phyloP scores from a whole-genome alignment of 2,888 invertebrate genomes.

The Drosophila planitibia region DNA sequence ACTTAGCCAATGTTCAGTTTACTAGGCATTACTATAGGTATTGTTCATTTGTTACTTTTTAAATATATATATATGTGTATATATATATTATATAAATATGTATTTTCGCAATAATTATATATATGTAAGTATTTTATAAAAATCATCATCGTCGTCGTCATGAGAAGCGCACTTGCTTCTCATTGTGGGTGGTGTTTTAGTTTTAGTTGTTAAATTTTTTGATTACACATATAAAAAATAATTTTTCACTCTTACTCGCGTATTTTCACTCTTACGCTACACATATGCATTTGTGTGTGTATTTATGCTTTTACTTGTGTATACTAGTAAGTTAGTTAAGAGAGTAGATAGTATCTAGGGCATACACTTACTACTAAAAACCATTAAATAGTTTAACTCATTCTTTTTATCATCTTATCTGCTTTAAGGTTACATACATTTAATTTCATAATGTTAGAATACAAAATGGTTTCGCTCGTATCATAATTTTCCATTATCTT shows the following conservation, averaged over 20 bases:
- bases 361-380: conserved; percentile 63
- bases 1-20: conserved; percentile 74
- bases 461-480: conserved; percentile 61
- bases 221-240: conserved; percentile 74
- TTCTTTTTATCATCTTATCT: conserved; percentile 30
- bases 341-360: conserved; percentile 38
- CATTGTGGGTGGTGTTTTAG: conserved; percentile 56
- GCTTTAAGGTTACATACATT: conserved; percentile 42
- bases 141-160: conserved; percentile 38
- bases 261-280: conserved; percentile 33
- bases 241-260: conserved; percentile 36
- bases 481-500: conserved; percentile 32
- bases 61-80: conserved; percentile 55
- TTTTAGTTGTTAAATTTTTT: conserved; percentile 65
- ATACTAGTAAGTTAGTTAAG: conserved; percentile 19
- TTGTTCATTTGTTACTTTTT: conserved; percentile 72
- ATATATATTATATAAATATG: conserved; percentile 58
- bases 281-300: conserved; percentile 25
- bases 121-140: conserved; percentile 58
- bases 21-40: conserved; percentile 75
- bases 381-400: conserved; percentile 69
- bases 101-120: conserved; percentile 47
- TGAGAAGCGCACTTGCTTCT: conserved; percentile 34
- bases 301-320: conserved; percentile 31
- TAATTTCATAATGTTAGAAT: conserved; percentile 49